Conservation (phyloP, 2,888 invertebrate genomes). For the Portevinia maculata region DNA sequence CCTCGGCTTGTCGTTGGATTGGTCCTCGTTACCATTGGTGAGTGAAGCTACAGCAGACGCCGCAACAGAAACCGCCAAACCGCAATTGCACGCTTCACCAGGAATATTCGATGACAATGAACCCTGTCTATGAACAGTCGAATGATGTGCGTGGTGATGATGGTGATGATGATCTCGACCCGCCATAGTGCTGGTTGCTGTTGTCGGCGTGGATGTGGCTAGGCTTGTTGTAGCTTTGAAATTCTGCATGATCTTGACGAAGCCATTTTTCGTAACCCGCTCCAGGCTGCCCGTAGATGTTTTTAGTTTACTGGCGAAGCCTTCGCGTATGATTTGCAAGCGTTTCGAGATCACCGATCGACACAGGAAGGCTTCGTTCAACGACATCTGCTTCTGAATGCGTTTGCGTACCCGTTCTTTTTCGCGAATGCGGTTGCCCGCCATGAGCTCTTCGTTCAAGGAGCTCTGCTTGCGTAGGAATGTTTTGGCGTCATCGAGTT, state of each 20-base stretch:
- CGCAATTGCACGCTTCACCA: constrained; percentile 71
- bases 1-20: constrained; percentile 84
- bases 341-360: constrained; percentile 82
- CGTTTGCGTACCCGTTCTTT: constrained; percentile 92
- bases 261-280: constrained; percentile 91
- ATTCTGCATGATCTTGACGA: constrained; percentile 93
- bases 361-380: constrained; percentile 93
- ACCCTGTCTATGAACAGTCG: constrained; percentile 75
- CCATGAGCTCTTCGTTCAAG: constrained; percentile 94
- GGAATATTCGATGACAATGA: constrained; percentile 50
- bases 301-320: constrained; percentile 92
- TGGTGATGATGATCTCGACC: constrained; percentile 52
- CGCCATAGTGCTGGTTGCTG: constrained; percentile 75
- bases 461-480: constrained; percentile 89
- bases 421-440: constrained; percentile 91
- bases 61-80: constrained; percentile 76
- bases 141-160: constrained; percentile 72
- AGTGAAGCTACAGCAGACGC: constrained; percentile 75
- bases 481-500: constrained; percentile 79
- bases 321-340: constrained; percentile 84
- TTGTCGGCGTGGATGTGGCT: constrained; percentile 78
- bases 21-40: constrained; percentile 78
- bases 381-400: constrained; percentile 94
- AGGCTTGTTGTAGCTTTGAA: constrained; percentile 86
- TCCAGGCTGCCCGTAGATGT: constrained; percentile 92